phyloP scores from a whole-genome alignment of 2,888 invertebrate genomes.

The Pilophorus perplexus region DNA sequence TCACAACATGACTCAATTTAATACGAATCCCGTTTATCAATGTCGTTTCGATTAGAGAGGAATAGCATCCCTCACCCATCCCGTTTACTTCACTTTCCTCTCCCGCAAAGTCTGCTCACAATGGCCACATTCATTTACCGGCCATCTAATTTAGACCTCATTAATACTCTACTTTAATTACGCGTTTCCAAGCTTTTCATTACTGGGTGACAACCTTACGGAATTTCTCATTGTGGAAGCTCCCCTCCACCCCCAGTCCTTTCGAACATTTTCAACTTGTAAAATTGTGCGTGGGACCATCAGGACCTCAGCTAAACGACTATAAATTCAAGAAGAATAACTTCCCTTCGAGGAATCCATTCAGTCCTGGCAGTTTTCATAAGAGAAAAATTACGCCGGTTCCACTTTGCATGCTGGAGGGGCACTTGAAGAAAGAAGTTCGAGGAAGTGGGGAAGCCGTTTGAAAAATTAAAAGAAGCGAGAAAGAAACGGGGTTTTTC shows the following conservation, averaged over 20 bases:
- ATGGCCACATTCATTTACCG: constrained; percentile 34
- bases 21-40: constrained; percentile 27
- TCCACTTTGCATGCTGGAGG: no score
- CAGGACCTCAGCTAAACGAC: neutral
- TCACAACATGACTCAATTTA: constrained; percentile 34
- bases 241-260: no score
- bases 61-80: no score
- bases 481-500: no score
- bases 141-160: constrained; percentile 36
- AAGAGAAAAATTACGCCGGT: no score
- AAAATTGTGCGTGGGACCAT: constrained; percentile 17
- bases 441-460: no score
- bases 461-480: no score
- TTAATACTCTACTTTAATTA: constrained; percentile 39
- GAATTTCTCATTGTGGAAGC: constrained; percentile 29
- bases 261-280: no score
- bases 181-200: constrained; percentile 22
- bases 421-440: no score
- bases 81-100: no score
- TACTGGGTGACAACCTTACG: constrained; percentile 26
- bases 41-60: constrained; percentile 32
- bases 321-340: constrained; percentile 15
- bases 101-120: neutral
- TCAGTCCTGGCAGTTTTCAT: no score
- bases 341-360: neutral